Evolutionary conservation across 2,888 invertebrate species (phyloP).

Genomic region (Helicoverpa assulta): DNA sequence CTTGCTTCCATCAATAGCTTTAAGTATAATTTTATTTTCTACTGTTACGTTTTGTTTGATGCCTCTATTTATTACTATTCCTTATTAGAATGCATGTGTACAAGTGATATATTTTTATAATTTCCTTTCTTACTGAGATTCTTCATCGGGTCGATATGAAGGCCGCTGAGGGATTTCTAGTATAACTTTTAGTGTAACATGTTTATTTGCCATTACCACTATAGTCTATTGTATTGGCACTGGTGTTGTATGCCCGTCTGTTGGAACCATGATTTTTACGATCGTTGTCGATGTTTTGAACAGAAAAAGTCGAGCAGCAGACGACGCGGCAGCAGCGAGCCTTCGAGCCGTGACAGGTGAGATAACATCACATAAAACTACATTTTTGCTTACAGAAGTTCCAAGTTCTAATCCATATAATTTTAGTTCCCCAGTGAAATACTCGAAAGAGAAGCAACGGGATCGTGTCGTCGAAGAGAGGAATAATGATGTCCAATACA

Average conservation of each 20-base stretch:
- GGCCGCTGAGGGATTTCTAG: constrained; percentile 74
- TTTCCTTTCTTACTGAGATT: constrained; percentile 69
- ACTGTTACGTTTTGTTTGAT: constrained; percentile 74
- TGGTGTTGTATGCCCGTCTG: constrained; percentile 80
- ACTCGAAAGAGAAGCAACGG: constrained; percentile 76
- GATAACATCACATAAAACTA: background rate
- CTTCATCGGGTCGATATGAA: constrained; percentile 65
- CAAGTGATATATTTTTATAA: constrained; percentile 74
- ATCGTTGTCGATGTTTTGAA: constrained; percentile 76
- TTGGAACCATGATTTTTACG: constrained; percentile 67
- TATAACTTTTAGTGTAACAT: constrained; percentile 75
- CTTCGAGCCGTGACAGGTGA: constrained; percentile 83
- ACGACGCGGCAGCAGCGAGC: constrained; percentile 81
- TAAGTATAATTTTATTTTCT: constrained; percentile 70
- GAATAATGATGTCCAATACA: constrained; percentile 76
- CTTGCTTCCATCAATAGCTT: constrained; percentile 86
- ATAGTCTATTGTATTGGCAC: constrained; percentile 89
- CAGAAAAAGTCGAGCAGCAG: constrained; percentile 87
- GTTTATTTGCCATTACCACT: constrained; percentile 88
- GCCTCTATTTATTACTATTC: constrained; percentile 77
- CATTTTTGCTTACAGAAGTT: background rate
- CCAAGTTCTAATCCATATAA: constrained; percentile 25
- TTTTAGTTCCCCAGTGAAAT: constrained; percentile 85
- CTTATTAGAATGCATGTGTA: constrained; percentile 85
- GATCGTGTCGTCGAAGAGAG: constrained; percentile 78